Conservation (phyloP, 2,797 vertebrate species). For the Peromyscus nudipes region DNA sequence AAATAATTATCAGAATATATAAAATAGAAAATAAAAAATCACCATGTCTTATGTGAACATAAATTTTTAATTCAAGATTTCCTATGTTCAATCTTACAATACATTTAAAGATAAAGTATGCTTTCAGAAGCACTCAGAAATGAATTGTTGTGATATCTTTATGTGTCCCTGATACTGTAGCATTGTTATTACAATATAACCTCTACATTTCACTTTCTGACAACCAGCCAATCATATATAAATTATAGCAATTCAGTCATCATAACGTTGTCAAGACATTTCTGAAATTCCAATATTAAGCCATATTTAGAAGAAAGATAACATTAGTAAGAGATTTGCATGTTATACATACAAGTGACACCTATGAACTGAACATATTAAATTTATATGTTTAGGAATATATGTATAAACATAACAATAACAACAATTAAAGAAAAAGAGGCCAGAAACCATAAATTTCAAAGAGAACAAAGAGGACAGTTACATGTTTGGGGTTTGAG, state of each 20-base stretch:
- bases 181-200: constrained; percentile 34
- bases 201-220: background rate
- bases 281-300: constrained; percentile 55
- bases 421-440: background rate
- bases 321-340: background rate
- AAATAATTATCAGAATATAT: constrained; percentile 49
- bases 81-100: background rate
- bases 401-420: background rate
- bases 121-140: constrained; percentile 13
- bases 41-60: background rate
- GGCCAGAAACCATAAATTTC: background rate
- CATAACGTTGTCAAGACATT: constrained; percentile 14
- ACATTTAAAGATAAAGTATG: background rate
- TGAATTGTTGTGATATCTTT: constrained; percentile 6
- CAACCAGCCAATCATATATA: background rate
- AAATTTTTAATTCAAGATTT: constrained; percentile 50
- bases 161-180: background rate
- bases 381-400: background rate
- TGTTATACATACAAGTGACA: background rate
- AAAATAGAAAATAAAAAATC: constrained; percentile 54
- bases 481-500: background rate
- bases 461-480: background rate
- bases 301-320: background rate
- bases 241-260: constrained; percentile 47
- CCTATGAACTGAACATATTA: background rate